Evolutionary conservation across 2,113 vertebrate species (phyloP).

Genomic region (Chionodraco myersi): DNA sequence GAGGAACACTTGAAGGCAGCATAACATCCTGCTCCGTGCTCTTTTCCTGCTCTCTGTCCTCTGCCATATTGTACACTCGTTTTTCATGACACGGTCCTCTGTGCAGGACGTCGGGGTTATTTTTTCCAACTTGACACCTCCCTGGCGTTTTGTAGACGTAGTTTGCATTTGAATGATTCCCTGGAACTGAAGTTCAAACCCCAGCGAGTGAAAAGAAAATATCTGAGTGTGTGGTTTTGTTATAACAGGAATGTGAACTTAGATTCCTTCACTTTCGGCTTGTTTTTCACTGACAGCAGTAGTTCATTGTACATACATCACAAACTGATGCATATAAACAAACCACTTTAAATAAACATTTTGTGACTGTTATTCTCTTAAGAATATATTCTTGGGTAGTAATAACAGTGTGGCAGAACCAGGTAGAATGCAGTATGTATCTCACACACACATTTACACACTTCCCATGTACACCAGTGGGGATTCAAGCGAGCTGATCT

Average conservation of each 20-base stretch:
- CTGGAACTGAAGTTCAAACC: conserved; percentile 13
- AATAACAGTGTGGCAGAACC: background rate
- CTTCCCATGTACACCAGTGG: conserved; percentile 25
- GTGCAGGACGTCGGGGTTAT: conserved; percentile 35
- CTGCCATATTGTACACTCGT: conserved; percentile 13
- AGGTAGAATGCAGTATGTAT: conserved; percentile 18
- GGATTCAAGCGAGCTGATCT: conserved; percentile 61
- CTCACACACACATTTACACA: conserved; percentile 4
- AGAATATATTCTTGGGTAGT: background rate
- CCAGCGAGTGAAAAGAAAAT: conserved; percentile 29
- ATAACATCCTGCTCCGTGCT: conserved; percentile 8
- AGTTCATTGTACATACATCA: background rate
- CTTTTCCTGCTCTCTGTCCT: conserved; percentile 13
- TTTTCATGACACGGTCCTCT: conserved; percentile 55
- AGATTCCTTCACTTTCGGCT: conserved; percentile 21
- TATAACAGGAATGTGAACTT: conserved; percentile 24
- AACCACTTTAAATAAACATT: background rate
- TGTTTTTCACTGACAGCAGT: background rate
- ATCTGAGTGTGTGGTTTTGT: conserved; percentile 32
- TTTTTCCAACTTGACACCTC: conserved; percentile 57
- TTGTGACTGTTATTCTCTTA: background rate
- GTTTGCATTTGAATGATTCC: conserved; percentile 51
- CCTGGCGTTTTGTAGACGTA: conserved; percentile 46
- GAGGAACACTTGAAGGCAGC: conserved; percentile 7
- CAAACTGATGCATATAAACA: background rate